Conservation (phyloP, 2,888 invertebrate genomes). For the Apomyelois bistriatella region DNA sequence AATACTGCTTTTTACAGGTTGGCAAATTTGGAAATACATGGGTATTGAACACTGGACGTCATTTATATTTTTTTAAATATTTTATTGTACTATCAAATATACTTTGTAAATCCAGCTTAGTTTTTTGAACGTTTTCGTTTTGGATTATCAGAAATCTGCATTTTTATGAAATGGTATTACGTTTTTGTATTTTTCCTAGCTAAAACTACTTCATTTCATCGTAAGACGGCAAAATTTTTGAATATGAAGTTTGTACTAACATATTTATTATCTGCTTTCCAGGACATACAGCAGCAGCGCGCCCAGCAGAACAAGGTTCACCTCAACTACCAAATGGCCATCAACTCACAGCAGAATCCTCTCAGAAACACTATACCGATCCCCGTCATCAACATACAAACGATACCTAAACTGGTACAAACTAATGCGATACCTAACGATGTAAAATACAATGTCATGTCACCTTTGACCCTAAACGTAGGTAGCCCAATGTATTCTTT, state of each 20-base stretch:
- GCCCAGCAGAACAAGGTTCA: conserved; percentile 35
- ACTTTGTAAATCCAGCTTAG: too few relatives aligned
- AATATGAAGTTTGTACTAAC: conserved; percentile 10
- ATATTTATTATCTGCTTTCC: conserved; percentile 38
- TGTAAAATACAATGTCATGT: conserved; percentile 44
- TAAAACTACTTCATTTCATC: too few relatives aligned
- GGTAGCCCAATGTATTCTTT: conserved; percentile 60
- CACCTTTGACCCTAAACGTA: conserved; percentile 60
- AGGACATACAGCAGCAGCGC: conserved; percentile 49
- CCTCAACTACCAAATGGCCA: conserved; percentile 43
- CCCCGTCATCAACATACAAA: conserved; percentile 57
- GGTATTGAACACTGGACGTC: conserved; percentile 2
- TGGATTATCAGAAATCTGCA: too few relatives aligned
- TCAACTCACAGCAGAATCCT: conserved; percentile 32
- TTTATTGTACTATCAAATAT: neutral
- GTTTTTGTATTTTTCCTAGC: too few relatives aligned
- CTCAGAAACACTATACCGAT: conserved; percentile 41
- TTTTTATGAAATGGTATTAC: too few relatives aligned
- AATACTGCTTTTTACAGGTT: too few relatives aligned
- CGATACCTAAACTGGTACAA: conserved; percentile 40
- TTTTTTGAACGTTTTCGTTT: too few relatives aligned
- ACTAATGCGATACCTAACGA: conserved; percentile 31
- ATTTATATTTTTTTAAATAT: neutral
- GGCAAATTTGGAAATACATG: too few relatives aligned
- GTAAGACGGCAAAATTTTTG: too few relatives aligned